phyloP scores from a whole-genome alignment of 2,888 invertebrate genomes.

The Copidosoma aretas region DNA sequence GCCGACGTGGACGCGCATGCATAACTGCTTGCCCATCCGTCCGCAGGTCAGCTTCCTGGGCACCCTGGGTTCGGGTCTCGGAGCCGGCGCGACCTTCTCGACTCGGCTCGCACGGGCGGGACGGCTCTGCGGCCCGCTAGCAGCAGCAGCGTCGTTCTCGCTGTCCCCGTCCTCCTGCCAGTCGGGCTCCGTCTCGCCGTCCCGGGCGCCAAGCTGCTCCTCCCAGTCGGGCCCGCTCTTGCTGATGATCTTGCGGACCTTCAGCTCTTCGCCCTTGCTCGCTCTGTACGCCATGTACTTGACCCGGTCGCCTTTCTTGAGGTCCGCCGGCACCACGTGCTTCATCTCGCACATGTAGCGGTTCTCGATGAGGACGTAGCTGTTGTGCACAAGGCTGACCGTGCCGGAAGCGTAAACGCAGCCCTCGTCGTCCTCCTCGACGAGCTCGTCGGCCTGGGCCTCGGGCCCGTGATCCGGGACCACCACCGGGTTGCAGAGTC shows the following conservation, averaged over 20 bases:
- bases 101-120: constrained; percentile 33
- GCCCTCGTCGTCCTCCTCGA: constrained; percentile 34
- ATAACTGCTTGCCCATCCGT: constrained; percentile 40
- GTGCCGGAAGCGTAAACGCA: constrained; percentile 63
- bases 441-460: constrained; percentile 2
- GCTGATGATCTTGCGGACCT: constrained; percentile 68
- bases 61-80: neutral
- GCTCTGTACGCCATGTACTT: constrained; percentile 67
- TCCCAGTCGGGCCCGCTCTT: constrained; percentile 61
- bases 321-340: constrained; percentile 54
- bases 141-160: constrained; percentile 58
- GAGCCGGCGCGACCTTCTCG: neutral
- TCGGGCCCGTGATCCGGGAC: no score
- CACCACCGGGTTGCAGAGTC: no score
- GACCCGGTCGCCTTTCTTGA: constrained; percentile 67
- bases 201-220: constrained; percentile 31
- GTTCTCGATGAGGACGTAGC: constrained; percentile 69
- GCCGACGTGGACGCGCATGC: constrained; percentile 56
- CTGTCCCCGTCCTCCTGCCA: constrained; percentile 52
- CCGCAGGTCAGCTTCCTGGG: constrained; percentile 9
- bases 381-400: constrained; percentile 66
- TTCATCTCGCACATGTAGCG: constrained; percentile 65
- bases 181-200: neutral
- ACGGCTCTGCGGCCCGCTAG: constrained; percentile 58
- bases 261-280: constrained; percentile 59